Percentiles rank a stretch among this genome's conserved stretches.
Conservation (phyloP, 1,140 invertebrate genomes). For the Diachasma alloeum region DNA sequence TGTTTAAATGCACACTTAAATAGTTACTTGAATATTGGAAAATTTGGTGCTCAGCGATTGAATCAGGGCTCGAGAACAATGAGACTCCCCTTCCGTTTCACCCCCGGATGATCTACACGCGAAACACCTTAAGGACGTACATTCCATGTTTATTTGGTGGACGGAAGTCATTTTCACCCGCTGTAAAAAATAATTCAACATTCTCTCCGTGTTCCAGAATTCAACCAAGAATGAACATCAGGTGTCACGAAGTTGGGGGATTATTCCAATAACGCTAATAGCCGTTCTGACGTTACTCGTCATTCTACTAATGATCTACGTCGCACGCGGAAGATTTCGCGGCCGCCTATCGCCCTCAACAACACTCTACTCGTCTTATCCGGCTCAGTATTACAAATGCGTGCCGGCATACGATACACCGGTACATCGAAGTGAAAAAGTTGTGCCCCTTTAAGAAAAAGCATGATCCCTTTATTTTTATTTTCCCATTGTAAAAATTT, state of each 20-base stretch:
- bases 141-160: too few relatives aligned
- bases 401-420: constrained; percentile 57
- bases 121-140: too few relatives aligned
- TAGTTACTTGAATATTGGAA: too few relatives aligned
- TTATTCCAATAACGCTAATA: constrained; percentile 54
- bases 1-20: too few relatives aligned
- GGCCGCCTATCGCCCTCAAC: constrained; percentile 50
- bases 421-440: constrained; percentile 53
- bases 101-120: too few relatives aligned
- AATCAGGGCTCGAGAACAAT: too few relatives aligned
- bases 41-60: too few relatives aligned
- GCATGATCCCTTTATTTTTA: neutral
- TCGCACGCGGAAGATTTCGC: constrained; percentile 52
- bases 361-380: constrained; percentile 46
- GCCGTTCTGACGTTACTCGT: constrained; percentile 50
- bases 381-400: constrained; percentile 60
- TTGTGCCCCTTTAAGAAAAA: constrained; percentile 51
- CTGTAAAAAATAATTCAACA: too few relatives aligned
- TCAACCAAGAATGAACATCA: constrained; percentile 35
- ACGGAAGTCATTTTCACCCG: too few relatives aligned
- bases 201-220: constrained; percentile 25
- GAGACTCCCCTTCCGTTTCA: too few relatives aligned
- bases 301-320: constrained; percentile 49
- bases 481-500: neutral
- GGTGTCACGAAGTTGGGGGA: constrained; percentile 47